Evolutionary conservation across 2,797 vertebrate genomes (phyloP), one percentile per base, ranked within the genome.

Genomic region (Gambelia wislizenii): DNA sequence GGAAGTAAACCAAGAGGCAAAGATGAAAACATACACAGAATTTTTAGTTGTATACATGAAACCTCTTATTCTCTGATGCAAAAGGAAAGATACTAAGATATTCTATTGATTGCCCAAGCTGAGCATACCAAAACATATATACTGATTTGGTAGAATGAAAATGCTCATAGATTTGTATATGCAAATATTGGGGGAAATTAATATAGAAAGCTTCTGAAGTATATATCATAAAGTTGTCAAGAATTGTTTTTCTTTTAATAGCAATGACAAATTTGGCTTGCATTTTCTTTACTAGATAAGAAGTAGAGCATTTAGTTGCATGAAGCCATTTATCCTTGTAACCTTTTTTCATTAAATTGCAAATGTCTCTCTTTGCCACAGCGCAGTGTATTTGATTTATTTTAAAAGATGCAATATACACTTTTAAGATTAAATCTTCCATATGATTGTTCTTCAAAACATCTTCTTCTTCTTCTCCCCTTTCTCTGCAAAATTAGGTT

Each of bases 341-440:
- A 52, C 85, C 12, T 6, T 13, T 92, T 83, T 89, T 84, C 70
- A 78, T 87, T 93, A 64, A 78, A 59, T 59, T 81, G 10, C 42
- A 87, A 87, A 13, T 86, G 5, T 88, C 39, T 81, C 70, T 81
- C 30, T 86, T 89, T 89, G 25, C 42, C 22, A 49, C 18, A 88
- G 18, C 6, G 77, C 42, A 49, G 36, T 74, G 16, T 82, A 42
- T 76, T 54, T 33, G 87, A 83, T 88, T 88, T 91, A 81, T 91
- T 87, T 89, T 84, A 81, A 84, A 91, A 92, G 90, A 90, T 80
- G 69, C 22, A 88, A 33, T 81, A 7, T 88, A 83, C 78, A 89
- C 72, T 69, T 69, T 90, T 84, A 91, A 81, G 75, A 86, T 83
- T 88, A 42, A 90, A 78, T 75, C 6, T 85, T 84, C 80, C 10